Evolutionary conservation across 2,888 invertebrate species (phyloP).

Genomic region (Platycheirus albimanus): DNA sequence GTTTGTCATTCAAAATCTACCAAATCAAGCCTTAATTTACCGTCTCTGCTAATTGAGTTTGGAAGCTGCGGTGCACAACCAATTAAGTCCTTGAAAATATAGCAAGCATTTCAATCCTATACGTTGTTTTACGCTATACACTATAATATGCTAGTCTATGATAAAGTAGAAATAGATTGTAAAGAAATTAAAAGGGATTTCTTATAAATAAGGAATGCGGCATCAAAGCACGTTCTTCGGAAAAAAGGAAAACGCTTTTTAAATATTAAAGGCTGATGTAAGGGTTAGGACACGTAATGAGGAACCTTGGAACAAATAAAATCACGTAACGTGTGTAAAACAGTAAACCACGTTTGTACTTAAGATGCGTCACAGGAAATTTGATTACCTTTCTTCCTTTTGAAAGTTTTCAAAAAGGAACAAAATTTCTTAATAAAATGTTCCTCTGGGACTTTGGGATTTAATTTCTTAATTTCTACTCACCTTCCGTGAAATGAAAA

Average conservation of each 20-base stretch:
- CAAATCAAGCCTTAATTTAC: constrained; percentile 11
- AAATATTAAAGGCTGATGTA: constrained; percentile 3
- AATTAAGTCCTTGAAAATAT: neutral
- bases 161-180: neutral
- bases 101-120: neutral
- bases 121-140: too few species aligned
- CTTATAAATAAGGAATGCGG: neutral
- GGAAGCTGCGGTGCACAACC: neutral
- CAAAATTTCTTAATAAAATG: too few species aligned
- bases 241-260: neutral
- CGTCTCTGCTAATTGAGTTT: constrained; percentile 22
- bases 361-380: too few species aligned
- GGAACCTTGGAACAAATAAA: constrained; percentile 3
- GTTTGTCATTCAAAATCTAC: neutral
- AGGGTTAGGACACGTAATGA: constrained; percentile 6
- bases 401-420: too few species aligned
- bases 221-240: constrained; percentile 10
- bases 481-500: too few species aligned
- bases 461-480: too few species aligned
- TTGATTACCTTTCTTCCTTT: too few species aligned
- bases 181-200: neutral
- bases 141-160: too few species aligned
- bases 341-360: neutral
- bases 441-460: too few species aligned
- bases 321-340: constrained; percentile 20